Evolutionary conservation across 2,797 vertebrate species (phyloP), one percentile per base, ranked within the genome.

Genomic region (Spatula versicolor): DNA sequence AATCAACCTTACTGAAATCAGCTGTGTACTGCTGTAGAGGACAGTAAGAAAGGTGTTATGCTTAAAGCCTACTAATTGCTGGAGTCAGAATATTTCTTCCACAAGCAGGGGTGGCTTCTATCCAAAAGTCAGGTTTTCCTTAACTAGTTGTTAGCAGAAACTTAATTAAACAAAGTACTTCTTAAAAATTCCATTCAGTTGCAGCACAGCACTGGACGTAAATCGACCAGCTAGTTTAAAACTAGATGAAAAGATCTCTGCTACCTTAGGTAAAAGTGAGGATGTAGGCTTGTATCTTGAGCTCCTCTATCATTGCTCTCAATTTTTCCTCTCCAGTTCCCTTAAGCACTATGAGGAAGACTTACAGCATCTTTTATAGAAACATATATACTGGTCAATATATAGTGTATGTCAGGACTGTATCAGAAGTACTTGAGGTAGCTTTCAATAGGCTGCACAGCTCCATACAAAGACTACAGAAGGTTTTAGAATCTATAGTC

Each of bases 341-440:
- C 48, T 45, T 73, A 13, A 68, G 45, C 4, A 7, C 17, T 16
- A 35, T 1, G 5, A 80, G 28, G 31, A 76, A 59, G 28, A 9
- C 28, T 64, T 64, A 19, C 54, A 68, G 33, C 2, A 20, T 33
- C 6, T 19, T 19, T 43, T 19, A 66, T 26, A 13, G 46, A 25
- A 37, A 4, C 1, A 1, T 21, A 23, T 8, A n/a, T 3, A 28
- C 18, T 35, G 16, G 0, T 0, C 6, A 60, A 26, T 21, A 31
- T 3, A 41, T 2, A 41, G 18, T 0, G 2, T 50, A 6, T 30
- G 48, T 28, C 50, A 28, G 26, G 28, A 52, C 13, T 50, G 12
- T 26, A 26, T 66, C 35, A 75, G n/a, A 79, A 60, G 46, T 25
- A 50, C 8, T 19, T 16, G 43, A 59, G 11, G 15, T 63, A 46